phyloP scores from a whole-genome alignment of 1,140 invertebrate genomes.

The Drosophila ambigua region DNA sequence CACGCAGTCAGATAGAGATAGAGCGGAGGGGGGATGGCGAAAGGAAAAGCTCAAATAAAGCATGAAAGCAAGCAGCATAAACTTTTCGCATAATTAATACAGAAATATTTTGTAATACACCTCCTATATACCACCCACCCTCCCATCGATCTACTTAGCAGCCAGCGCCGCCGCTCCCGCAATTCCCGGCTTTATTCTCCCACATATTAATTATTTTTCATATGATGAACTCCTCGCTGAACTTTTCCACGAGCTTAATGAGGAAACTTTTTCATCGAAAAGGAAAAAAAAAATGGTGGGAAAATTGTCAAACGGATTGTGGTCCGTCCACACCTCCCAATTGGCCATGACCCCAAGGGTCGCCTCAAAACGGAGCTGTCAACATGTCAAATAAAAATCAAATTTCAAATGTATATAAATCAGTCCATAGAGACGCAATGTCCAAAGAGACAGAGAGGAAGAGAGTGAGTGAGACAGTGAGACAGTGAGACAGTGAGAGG shows the following conservation, averaged over 20 bases:
- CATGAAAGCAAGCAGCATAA: constrained; percentile 38
- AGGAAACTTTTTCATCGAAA: constrained; percentile 51
- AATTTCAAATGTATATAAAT: constrained; percentile 78
- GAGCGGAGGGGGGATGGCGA: not conserved
- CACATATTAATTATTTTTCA: constrained; percentile 81
- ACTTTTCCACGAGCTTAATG: constrained; percentile 56
- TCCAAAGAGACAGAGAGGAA: not conserved
- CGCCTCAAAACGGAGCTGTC: constrained; percentile 45
- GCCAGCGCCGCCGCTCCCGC: too few relatives aligned
- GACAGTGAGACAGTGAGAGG: too few relatives aligned
- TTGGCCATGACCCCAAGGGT: constrained; percentile 12
- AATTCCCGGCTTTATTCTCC: constrained; percentile 42
- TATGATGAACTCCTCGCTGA: constrained; percentile 34
- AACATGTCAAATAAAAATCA: constrained; percentile 82
- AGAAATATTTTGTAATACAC: constrained; percentile 62
- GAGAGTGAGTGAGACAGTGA: too few relatives aligned
- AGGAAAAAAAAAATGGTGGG: constrained; percentile 6
- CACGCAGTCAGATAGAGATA: not conserved
- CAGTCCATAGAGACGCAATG: constrained; percentile 14
- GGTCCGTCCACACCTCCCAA: constrained; percentile 9
- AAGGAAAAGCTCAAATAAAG: constrained; percentile 28
- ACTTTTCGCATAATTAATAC: constrained; percentile 79
- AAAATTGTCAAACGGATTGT: not conserved
- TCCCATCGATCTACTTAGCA: too few relatives aligned
- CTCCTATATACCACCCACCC: not conserved